These are phyloP conservation scores for Epinephelus coioides DNA, from an alignment of 2,797 vertebrate genomes.

Conservation along the genomic window DNA sequence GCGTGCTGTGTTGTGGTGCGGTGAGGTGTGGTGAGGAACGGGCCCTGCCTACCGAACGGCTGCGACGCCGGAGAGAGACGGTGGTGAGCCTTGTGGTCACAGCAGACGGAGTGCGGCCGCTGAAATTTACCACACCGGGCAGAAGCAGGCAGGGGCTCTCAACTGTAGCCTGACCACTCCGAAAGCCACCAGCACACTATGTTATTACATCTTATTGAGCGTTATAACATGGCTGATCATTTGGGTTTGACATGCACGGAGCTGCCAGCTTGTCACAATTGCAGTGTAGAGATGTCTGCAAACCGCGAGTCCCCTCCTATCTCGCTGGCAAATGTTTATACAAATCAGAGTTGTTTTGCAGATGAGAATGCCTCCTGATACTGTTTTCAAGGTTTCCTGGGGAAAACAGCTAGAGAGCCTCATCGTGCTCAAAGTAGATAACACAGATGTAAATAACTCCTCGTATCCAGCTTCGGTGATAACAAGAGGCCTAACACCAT, in stretches of 20 bases:
- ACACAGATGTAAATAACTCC: slow-evolving; percentile 77
- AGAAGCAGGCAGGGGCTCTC: slow-evolving; percentile 60
- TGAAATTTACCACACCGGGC: slow-evolving; percentile 64
- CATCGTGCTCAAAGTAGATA: slow-evolving; percentile 73
- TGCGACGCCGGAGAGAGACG: slow-evolving; percentile 73
- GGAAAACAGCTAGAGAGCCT: slow-evolving; percentile 55
- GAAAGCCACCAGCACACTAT: slow-evolving; percentile 68
- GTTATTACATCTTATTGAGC: slow-evolving; percentile 76
- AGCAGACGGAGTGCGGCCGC: slow-evolving; percentile 71
- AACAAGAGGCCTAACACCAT: slow-evolving; percentile 72
- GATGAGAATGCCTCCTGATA: slow-evolving; percentile 36
- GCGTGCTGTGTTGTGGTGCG: slow-evolving; percentile 66
- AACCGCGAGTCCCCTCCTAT: slow-evolving; percentile 54
- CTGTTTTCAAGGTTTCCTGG: slow-evolving; percentile 70
- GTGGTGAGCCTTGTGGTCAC: slow-evolving; percentile 75
- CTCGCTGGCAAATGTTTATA: slow-evolving; percentile 58
- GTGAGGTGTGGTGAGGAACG: slow-evolving; percentile 71
- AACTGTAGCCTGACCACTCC: slow-evolving; percentile 72
- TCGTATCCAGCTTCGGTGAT: slow-evolving; percentile 57
- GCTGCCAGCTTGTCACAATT: slow-evolving; percentile 63
- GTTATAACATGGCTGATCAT: slow-evolving; percentile 67
- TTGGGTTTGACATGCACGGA: slow-evolving; percentile 57
- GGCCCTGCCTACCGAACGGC: slow-evolving; percentile 68
- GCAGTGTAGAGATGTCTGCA: slow-evolving; percentile 42
- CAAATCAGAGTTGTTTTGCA: slow-evolving; percentile 69